phyloP scores from a whole-genome alignment of 2,113 vertebrate genomes.

The Cygnus atratus region DNA sequence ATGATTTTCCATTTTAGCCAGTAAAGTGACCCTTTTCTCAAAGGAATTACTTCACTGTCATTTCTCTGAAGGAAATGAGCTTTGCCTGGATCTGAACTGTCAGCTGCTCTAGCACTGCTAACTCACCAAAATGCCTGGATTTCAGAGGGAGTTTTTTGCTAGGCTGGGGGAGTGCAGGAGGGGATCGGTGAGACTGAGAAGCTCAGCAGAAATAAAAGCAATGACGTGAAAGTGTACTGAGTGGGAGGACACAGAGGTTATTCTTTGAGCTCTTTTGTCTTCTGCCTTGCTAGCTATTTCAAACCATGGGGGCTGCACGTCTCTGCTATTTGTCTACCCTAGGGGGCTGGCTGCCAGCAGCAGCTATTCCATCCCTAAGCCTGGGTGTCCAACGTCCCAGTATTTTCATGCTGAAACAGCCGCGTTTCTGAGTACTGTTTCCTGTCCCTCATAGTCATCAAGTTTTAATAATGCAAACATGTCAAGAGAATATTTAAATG shows the following conservation, averaged over 20 bases:
- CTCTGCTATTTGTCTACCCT: background rate
- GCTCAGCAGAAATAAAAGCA: conserved; percentile 9
- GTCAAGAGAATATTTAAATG: background rate
- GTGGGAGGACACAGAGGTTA: background rate
- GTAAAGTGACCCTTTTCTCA: background rate
- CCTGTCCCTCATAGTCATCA: background rate
- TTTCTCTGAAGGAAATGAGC: background rate
- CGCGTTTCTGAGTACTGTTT: background rate
- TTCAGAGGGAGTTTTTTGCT: background rate
- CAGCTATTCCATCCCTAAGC: background rate
- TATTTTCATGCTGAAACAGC: background rate
- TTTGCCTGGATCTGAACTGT: background rate
- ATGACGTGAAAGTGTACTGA: background rate
- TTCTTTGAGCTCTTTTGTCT: background rate
- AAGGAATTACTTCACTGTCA: background rate
- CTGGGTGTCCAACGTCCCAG: background rate
- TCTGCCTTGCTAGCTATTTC: background rate
- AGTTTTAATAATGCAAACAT: background rate
- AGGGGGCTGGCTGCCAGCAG: background rate
- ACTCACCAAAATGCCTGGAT: background rate
- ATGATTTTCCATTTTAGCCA: background rate
- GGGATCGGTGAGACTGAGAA: background rate
- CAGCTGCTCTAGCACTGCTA: background rate
- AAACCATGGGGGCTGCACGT: background rate
- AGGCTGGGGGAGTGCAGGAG: background rate